phyloP scores from a whole-genome alignment of 2,888 invertebrate genomes.

The Cheilosia grossa region DNA sequence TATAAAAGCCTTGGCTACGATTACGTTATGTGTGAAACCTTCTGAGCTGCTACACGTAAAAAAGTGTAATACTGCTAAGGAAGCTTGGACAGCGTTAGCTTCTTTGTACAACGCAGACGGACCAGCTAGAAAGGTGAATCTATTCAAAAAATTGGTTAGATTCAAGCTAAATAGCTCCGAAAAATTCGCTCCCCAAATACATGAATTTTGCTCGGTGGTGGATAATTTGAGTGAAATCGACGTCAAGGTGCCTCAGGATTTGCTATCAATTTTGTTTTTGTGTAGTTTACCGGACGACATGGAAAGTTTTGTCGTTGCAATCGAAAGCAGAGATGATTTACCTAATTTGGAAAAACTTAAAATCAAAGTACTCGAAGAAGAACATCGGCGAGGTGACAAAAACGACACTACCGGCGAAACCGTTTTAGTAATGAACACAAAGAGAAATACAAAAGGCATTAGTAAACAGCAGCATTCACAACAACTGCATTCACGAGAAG shows the following conservation, averaged over 20 bases:
- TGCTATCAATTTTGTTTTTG: conserved; percentile 48
- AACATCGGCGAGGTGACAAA: conserved; percentile 39
- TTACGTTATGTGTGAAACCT: no score
- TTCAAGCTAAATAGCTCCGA: conserved; percentile 26
- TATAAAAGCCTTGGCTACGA: no score
- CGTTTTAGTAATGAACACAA: conserved; percentile 2
- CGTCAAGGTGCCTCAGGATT: conserved; percentile 34
- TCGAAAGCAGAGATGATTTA: conserved; percentile 49
- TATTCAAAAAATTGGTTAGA: conserved; percentile 45
- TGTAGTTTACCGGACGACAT: conserved; percentile 54
- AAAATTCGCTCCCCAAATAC: conserved; percentile 25
- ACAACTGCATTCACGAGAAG: background rate
- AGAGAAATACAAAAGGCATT: background rate
- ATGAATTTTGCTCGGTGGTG: conserved; percentile 37
- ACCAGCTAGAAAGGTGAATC: conserved; percentile 5
- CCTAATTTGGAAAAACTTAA: conserved; percentile 28
- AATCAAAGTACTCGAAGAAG: conserved; percentile 51
- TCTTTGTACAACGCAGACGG: background rate
- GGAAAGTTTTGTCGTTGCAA: conserved; percentile 56
- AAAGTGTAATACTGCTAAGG: no score
- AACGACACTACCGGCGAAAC: background rate
- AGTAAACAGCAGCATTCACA: background rate
- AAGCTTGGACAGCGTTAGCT: no score
- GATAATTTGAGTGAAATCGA: conserved; percentile 55
- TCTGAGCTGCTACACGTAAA: no score